These are phyloP conservation scores for Leistus spinibarbis DNA, from an alignment of 2,888 invertebrate species.

Conservation along the genomic window DNA sequence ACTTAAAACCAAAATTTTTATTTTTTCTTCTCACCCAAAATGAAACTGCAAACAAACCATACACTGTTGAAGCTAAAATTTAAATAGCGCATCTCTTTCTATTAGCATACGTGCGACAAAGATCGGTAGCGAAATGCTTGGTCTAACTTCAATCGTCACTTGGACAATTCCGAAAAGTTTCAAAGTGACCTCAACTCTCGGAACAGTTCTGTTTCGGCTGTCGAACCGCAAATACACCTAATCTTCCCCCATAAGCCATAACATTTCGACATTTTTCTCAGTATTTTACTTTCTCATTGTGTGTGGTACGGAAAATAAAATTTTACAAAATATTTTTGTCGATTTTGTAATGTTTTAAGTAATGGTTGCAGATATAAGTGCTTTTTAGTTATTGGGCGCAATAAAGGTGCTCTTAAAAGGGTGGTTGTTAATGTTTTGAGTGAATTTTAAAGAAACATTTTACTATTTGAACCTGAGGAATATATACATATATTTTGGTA, in stretches of 20 bases:
- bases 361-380: background rate
- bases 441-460: too few species aligned
- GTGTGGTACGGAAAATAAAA: too few species aligned
- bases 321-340: too few species aligned
- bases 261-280: background rate
- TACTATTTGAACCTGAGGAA: too few species aligned
- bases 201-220: background rate
- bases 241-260: background rate
- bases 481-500: too few species aligned
- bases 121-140: background rate
- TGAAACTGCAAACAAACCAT: background rate
- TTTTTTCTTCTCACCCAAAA: background rate
- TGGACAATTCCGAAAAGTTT: background rate
- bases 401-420: too few species aligned
- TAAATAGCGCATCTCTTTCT: background rate
- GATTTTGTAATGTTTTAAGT: background rate
- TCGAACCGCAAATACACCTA: background rate
- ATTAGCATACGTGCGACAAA: background rate
- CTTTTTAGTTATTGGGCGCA: too few species aligned
- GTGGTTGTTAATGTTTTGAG: too few species aligned
- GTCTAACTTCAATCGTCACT: background rate
- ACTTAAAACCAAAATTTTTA: background rate
- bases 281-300: background rate
- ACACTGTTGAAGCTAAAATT: background rate
- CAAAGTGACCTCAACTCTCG: background rate